These are phyloP conservation scores for Habropoda laboriosa DNA, from an alignment of 1,140 invertebrate species.

Conservation along the genomic window DNA sequence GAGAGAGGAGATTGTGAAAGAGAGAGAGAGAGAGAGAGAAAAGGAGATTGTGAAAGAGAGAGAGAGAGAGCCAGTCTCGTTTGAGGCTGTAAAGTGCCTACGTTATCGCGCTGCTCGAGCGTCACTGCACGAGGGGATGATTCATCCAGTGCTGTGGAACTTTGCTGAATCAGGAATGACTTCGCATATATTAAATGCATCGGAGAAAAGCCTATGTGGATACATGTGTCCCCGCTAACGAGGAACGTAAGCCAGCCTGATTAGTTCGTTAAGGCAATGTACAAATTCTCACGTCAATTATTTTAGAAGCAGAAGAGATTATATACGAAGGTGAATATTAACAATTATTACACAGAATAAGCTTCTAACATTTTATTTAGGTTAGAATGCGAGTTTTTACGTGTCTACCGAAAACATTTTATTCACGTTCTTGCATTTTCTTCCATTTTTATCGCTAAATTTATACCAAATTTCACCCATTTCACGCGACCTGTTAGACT, in stretches of 20 bases:
- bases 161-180: constrained; percentile 43
- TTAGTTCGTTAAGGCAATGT: constrained; percentile 4
- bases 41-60: not conserved
- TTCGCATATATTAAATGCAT: constrained; percentile 42
- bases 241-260: not conserved
- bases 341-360: too few species aligned
- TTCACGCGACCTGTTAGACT: too few species aligned
- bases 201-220: constrained; percentile 18
- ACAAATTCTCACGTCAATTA: not conserved
- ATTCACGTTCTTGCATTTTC: too few species aligned
- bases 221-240: not conserved
- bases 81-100: constrained; percentile 41
- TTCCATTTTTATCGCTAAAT: too few species aligned
- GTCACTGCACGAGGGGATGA: constrained; percentile 31
- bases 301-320: too few species aligned
- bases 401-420: too few species aligned
- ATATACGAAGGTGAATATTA: too few species aligned
- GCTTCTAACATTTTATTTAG: too few species aligned
- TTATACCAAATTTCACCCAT: too few species aligned
- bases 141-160: constrained; percentile 15
- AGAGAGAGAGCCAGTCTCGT: constrained; percentile 22
- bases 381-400: too few species aligned
- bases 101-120: constrained; percentile 30
- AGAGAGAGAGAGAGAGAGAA: too few species aligned
- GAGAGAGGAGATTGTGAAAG: too few species aligned